Base-by-base conservation (phyloP, 2,888 invertebrate species). In the Drosophila gaucha region DNA sequence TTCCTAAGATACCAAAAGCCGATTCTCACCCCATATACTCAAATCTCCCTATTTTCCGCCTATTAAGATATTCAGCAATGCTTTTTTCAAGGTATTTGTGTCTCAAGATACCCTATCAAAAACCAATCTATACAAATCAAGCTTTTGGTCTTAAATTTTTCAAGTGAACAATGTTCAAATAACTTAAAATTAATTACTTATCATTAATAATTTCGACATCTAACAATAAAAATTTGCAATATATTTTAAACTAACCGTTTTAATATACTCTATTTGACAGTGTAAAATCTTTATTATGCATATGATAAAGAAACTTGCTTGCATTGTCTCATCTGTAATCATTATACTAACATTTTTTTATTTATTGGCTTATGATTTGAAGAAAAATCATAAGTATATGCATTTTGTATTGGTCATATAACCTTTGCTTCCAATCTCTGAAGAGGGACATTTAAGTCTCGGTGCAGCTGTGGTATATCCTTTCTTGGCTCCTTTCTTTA, bases 401-500 rank as follows among this genome's bases (percentile, higher is more conserved):
- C 16, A 24, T 30, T 52, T 46, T 49, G 5, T 54, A 60, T 67
- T 56, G 55, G 60, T 51, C 54, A 56, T 35, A 41, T 49, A 56
- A 31, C 18, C 43, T 51, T 44, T 66, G 68, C 56, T 62, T 20
- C 2, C 22, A 18, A 22, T 30, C 10, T 14, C 22, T 26, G 30
- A 22, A 28, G 33, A 62, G 55, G 52, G 67, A 46, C 36, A 57
- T 55, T 44, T 16, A 18, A 14, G 60, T 52, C 39, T 59, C 68
- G 68, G 31, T 68, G 57, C 72, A 38, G 35, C 33, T 31, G 28
- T 12, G 36, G 26, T 39, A 63, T 63, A 20, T 46, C 24, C 50
- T 50, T 70, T 41, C 55, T 35, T 44, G 22, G 60, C 57, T 56
- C 52, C 54, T 70, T 78, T 67, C 80, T 73, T 82, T 74, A 71